phyloP scores from a whole-genome alignment of 1,140 invertebrate species.

The Tetramorium alpestre region DNA sequence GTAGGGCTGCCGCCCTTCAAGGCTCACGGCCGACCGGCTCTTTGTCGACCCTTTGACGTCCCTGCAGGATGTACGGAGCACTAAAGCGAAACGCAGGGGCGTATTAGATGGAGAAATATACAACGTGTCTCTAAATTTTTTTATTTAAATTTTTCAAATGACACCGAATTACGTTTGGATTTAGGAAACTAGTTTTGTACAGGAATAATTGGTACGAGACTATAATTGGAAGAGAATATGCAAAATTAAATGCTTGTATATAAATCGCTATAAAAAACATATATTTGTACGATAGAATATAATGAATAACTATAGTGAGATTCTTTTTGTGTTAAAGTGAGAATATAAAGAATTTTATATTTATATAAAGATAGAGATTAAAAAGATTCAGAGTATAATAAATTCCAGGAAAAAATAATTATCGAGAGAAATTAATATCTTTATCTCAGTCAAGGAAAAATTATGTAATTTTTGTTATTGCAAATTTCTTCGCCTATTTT shows the following conservation, averaged over 20 bases:
- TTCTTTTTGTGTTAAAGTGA: neutral
- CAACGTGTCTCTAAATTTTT: neutral
- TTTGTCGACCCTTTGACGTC: constrained; percentile 55
- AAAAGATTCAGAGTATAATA: neutral
- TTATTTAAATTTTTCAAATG: neutral
- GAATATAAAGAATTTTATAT: neutral
- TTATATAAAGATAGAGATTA: neutral
- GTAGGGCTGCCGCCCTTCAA: constrained; percentile 47
- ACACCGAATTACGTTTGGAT: neutral
- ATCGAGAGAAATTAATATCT: neutral
- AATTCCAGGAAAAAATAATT: neutral
- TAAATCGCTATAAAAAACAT: neutral
- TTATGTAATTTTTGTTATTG: neutral
- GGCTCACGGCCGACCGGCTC: constrained; percentile 36
- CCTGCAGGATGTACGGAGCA: constrained; percentile 46
- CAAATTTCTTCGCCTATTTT: neutral
- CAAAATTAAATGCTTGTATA: neutral
- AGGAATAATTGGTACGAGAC: neutral
- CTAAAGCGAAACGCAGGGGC: constrained; percentile 34
- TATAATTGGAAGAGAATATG: neutral
- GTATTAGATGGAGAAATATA: constrained; percentile 1
- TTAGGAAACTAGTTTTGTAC: neutral
- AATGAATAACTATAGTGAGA: neutral
- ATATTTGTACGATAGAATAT: neutral
- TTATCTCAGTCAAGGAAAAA: neutral